Conservation (phyloP, 2,797 vertebrate genomes). For the Sebastes aleutianus region DNA sequence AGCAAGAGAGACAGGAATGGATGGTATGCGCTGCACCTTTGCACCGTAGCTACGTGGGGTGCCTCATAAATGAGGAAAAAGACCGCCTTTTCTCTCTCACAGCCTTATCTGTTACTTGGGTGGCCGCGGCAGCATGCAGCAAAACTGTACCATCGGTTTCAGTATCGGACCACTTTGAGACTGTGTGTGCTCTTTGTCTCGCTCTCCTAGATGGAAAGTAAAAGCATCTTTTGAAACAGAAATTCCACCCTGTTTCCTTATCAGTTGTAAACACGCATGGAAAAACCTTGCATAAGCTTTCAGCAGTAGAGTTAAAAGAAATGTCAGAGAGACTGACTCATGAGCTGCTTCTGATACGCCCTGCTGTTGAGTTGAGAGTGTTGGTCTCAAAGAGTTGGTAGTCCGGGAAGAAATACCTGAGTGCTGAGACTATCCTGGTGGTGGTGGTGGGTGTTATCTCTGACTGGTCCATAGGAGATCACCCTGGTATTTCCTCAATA, state of each 20-base stretch:
- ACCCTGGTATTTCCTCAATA: slow-evolving; percentile 69
- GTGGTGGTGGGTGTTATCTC: slow-evolving; percentile 29
- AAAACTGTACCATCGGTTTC: background rate
- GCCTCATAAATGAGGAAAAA: slow-evolving; percentile 10
- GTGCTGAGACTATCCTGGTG: slow-evolving; percentile 19
- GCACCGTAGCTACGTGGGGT: background rate
- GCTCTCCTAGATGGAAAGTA: background rate
- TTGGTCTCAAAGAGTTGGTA: background rate
- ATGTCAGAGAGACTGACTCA: slow-evolving; percentile 25
- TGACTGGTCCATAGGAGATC: slow-evolving; percentile 48
- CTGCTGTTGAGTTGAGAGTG: slow-evolving; percentile 10
- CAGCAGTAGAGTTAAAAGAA: slow-evolving; percentile 9
- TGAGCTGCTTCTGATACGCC: background rate
- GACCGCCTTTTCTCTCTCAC: background rate
- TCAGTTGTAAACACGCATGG: slow-evolving; percentile 34
- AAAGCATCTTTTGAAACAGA: slow-evolving; percentile 30
- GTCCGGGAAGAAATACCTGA: slow-evolving; percentile 45
- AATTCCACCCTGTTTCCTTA: slow-evolving; percentile 36
- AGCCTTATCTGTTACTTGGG: slow-evolving; percentile 10
- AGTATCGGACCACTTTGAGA: background rate
- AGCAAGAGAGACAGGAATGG: slow-evolving; percentile 11
- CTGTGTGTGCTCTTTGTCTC: slow-evolving; percentile 9
- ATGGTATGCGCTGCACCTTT: slow-evolving; percentile 12
- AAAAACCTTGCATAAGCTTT: slow-evolving; percentile 6
- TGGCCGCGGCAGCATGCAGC: background rate